phyloP scores from a whole-genome alignment of 2,888 invertebrate species.

The Meliscaeva auricollis region DNA sequence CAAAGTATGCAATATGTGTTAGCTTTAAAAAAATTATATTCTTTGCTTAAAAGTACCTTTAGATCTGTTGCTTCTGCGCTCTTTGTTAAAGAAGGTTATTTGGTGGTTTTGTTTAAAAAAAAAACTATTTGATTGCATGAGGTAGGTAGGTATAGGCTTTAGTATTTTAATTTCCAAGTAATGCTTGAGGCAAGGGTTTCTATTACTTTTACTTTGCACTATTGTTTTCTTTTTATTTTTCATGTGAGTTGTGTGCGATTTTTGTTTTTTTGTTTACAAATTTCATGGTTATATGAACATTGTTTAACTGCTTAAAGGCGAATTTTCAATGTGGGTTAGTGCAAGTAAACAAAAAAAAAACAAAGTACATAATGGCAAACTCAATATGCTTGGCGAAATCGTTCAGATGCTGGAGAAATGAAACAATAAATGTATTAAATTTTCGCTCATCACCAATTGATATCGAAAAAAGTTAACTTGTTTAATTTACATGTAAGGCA shows the following conservation, averaged over 20 bases:
- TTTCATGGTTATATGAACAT: constrained; percentile 41
- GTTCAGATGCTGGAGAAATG: too few species aligned
- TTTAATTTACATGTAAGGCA: too few species aligned
- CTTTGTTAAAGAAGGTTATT: constrained; percentile 43
- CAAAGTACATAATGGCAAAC: too few species aligned
- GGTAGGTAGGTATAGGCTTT: not conserved
- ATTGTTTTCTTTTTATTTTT: constrained; percentile 15
- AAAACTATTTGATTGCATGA: too few species aligned
- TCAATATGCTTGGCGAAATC: too few species aligned
- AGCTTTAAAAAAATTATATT: constrained; percentile 1
- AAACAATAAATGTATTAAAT: too few species aligned
- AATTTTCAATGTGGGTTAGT: not conserved
- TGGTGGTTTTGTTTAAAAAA: constrained; percentile 43
- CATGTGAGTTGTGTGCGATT: constrained; percentile 45
- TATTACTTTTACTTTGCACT: constrained; percentile 32
- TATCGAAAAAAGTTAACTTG: too few species aligned
- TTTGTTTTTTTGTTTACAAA: constrained; percentile 18
- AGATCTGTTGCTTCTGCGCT: constrained; percentile 68
- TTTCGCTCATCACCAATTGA: too few species aligned
- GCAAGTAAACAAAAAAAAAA: too few species aligned
- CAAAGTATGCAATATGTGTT: constrained; percentile 5
- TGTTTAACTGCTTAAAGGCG: constrained; percentile 28
- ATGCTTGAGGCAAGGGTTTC: constrained; percentile 50
- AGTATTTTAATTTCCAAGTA: constrained; percentile 33
- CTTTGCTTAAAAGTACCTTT: not conserved